Conservation (phyloP, 92 coral and sea anemone species). For the Pocillopora grandis region DNA sequence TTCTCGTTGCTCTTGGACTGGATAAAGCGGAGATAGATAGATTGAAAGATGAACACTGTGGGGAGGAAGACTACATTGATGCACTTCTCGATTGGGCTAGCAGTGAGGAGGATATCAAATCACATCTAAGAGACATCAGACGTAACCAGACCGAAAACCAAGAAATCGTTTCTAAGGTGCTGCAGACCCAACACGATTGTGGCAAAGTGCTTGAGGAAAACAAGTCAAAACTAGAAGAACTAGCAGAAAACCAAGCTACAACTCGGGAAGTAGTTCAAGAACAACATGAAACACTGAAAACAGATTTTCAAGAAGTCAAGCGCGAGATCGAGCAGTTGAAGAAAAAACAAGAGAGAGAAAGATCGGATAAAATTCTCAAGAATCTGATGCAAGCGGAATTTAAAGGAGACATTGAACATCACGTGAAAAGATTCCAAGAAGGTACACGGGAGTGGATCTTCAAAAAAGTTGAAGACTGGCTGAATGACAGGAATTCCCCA, state of each 20-base stretch:
- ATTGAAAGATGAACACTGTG: no score
- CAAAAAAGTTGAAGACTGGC: slow-evolving; percentile 37
- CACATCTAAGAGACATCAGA: no score
- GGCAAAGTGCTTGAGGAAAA: background rate
- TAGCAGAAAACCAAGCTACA: background rate
- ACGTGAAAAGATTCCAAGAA: slow-evolving; percentile 3
- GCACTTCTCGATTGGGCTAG: no score
- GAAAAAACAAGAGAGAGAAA: slow-evolving; percentile 25
- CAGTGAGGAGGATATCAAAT: no score
- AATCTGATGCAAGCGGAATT: slow-evolving; percentile 7
- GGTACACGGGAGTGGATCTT: slow-evolving; percentile 59
- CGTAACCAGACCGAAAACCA: background rate
- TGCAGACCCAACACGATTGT: no score
- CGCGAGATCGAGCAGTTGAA: slow-evolving; percentile 22
- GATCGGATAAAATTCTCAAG: background rate
- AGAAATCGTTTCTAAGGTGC: background rate
- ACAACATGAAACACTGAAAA: no score
- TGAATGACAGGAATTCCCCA: slow-evolving; percentile 12
- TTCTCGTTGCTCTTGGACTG: no score
- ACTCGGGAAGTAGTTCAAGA: background rate
- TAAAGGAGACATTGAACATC: slow-evolving; percentile 3
- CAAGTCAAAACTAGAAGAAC: background rate
- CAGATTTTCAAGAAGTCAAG: no score
- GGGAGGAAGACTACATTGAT: no score
- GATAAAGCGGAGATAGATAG: no score